A percentile compares a stretch with the other conserved stretches of the same genome.
Evolutionary conservation across 1,140 invertebrate species (phyloP).

Genomic region (Cherax destructor): DNA sequence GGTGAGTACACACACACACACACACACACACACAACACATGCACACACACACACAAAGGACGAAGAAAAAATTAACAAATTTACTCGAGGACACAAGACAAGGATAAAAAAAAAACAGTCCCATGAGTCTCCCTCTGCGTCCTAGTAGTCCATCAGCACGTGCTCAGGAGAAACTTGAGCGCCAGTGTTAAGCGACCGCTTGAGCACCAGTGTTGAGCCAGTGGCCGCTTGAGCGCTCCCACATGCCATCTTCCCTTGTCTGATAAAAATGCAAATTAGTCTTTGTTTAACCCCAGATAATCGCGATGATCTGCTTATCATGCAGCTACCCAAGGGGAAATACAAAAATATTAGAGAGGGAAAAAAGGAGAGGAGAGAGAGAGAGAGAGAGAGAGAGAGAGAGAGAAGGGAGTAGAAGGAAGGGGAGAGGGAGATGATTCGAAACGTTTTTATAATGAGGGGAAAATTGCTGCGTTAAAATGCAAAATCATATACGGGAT

Average conservation of each 20-base stretch:
- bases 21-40: slow-evolving; percentile 34
- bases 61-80: background rate
- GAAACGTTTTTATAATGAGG: slow-evolving; percentile 68
- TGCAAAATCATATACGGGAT: slow-evolving; percentile 65
- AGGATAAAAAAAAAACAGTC: no score
- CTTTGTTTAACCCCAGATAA: slow-evolving; percentile 65
- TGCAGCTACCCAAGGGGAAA: slow-evolving; percentile 42
- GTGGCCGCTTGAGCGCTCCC: slow-evolving; percentile 2
- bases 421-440: slow-evolving; percentile 37
- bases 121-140: no score
- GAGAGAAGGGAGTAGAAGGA: slow-evolving; percentile 7
- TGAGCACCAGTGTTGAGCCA: background rate
- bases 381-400: slow-evolving; percentile 30
- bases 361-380: slow-evolving; percentile 14
- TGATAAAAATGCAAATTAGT: slow-evolving; percentile 66
- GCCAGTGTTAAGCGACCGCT: background rate
- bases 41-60: slow-evolving; percentile 3
- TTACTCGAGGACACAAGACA: no score
- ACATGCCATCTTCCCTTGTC: slow-evolving; percentile 18
- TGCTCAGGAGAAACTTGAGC: background rate
- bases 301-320: slow-evolving; percentile 65
- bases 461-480: slow-evolving; percentile 63
- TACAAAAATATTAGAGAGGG: slow-evolving; percentile 8
- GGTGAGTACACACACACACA: slow-evolving; percentile 11
- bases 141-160: no score